Evolutionary conservation across 2,888 invertebrate species (phyloP), one percentile per base, ranked within the genome.

Genomic region (Lepetodrilus schrolli): DNA sequence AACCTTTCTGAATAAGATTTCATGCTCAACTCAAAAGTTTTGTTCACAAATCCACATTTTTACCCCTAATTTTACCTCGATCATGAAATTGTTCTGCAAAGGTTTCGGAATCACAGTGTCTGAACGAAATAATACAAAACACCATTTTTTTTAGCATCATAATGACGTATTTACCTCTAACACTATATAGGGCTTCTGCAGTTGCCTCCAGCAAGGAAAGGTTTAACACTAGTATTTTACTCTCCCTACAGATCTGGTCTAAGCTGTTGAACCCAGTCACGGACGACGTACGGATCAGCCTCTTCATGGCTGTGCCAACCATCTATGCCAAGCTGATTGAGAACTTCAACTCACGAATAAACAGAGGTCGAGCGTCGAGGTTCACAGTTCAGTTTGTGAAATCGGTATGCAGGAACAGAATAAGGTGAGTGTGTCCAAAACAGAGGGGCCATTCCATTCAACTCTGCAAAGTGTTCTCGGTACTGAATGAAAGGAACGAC

Each of bases 291-390:
- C 92, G 94, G 51, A 93, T 95, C 21, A 95, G 94, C 48, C 92
- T 95, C 70, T 95, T 95, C 87, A 95, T 96, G 94, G 97, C 95
- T n/a, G 96, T 96, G 43, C 97, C 97, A 0, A 95, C 96, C 0
- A 95, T 96, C 88, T 97, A 96, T 90, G 93, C 94, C 66, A 94
- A 94, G 76, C 92, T 98, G 8, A 93, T 95, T 2, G 93, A 94
- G 70, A 94, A 95, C 84, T 95, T 94, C 89, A 83, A 87, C 13
- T 65, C 73, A 34, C 77, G 82, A 21, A 23, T 80, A 26, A 74
- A 48, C 26, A 74, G 74, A 26, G 76, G 76, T 2, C 75, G 79
- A 8, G 78, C 76, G 4, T 76, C 90, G 0, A 92, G 92, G 20
- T 48, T 70, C 80, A 92, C 93, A 88, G 92, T 91, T 69, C 93